Percentiles rank a stretch among this genome's conserved stretches.
Evolutionary conservation across 2,113 vertebrate species (phyloP).

Genomic region (Protomyctophum bolini): DNA sequence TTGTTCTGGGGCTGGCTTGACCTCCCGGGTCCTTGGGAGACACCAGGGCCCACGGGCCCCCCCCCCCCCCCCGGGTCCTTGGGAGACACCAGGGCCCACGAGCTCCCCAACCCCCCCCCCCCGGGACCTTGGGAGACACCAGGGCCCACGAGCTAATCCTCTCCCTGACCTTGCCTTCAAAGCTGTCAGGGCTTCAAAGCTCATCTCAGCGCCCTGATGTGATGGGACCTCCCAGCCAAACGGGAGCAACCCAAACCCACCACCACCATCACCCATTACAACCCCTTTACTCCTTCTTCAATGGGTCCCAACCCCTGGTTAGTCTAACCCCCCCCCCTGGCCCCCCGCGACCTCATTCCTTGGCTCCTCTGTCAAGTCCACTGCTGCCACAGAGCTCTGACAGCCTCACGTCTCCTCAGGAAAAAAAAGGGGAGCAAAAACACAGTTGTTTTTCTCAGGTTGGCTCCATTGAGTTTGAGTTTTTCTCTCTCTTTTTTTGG

Average conservation of each 20-base stretch:
- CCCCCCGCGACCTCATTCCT: slow-evolving; percentile 3
- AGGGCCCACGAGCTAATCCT: slow-evolving; percentile 61
- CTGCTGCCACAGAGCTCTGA: slow-evolving; percentile 5
- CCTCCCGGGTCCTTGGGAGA: not conserved
- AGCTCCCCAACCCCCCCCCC: too few relatives aligned
- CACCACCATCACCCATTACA: slow-evolving; percentile 14
- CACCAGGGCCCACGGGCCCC: slow-evolving; percentile 27
- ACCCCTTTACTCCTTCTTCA: slow-evolving; percentile 24
- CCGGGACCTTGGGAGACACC: slow-evolving; percentile 45
- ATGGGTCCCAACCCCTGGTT: slow-evolving; percentile 21
- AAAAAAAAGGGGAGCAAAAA: not conserved
- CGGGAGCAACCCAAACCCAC: slow-evolving; percentile 6
- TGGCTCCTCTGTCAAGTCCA: slow-evolving; percentile 21
- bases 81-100: slow-evolving; percentile 16
- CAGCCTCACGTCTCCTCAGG: slow-evolving; percentile 1
- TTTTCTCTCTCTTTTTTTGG: too few relatives aligned
- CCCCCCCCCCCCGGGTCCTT: not conserved
- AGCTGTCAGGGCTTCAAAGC: slow-evolving; percentile 66
- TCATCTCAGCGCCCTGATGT: slow-evolving; percentile 55
- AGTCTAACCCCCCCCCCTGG: not conserved
- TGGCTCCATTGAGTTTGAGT: too few relatives aligned
- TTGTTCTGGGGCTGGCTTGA: not conserved
- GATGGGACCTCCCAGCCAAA: slow-evolving; percentile 58
- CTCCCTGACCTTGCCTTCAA: slow-evolving; percentile 53
- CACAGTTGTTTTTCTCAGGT: slow-evolving; percentile 1